A percentile compares a stretch with the other conserved stretches of the same genome.
Conservation (phyloP, 1,140 invertebrate genomes). For the Chelonus insularis region DNA sequence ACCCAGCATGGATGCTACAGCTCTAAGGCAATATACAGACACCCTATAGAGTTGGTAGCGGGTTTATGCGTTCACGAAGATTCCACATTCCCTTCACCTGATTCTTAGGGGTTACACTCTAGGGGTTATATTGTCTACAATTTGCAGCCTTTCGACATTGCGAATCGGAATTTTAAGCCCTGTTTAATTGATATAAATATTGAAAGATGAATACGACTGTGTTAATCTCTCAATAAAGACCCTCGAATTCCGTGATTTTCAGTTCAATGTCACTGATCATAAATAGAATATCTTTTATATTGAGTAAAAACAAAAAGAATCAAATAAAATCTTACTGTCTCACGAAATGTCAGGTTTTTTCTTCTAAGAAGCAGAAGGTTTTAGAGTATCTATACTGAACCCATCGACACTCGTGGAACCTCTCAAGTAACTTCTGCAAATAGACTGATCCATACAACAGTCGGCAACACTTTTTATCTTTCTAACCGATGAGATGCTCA, state of each 20-base stretch:
- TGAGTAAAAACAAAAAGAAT: not conserved
- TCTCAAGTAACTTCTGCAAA: not conserved
- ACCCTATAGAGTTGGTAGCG: not conserved
- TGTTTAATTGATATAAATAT: conserved; percentile 32
- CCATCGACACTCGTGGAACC: not conserved
- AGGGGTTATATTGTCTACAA: conserved; percentile 28
- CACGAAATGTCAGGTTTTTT: not conserved
- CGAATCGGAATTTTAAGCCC: conserved; percentile 34
- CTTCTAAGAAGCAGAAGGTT: conserved; percentile 5
- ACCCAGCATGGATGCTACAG: conserved; percentile 9
- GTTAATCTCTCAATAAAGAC: too few relatives aligned
- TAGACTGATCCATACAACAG: not conserved
- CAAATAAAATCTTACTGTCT: not conserved
- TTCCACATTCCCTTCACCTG: conserved; percentile 12
- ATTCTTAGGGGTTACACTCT: conserved; percentile 16
- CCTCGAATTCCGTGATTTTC: not conserved
- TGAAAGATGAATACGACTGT: not conserved
- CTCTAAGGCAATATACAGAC: not conserved
- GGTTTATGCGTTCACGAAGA: not conserved
- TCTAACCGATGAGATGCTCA: not conserved
- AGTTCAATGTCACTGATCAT: conserved; percentile 20
- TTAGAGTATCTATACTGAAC: conserved; percentile 21
- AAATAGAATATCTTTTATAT: not conserved
- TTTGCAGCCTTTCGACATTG: conserved; percentile 26
- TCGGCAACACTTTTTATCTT: conserved; percentile 29